phyloP scores from a whole-genome alignment of 2,797 vertebrate species.

The Eulemur albifrons region DNA sequence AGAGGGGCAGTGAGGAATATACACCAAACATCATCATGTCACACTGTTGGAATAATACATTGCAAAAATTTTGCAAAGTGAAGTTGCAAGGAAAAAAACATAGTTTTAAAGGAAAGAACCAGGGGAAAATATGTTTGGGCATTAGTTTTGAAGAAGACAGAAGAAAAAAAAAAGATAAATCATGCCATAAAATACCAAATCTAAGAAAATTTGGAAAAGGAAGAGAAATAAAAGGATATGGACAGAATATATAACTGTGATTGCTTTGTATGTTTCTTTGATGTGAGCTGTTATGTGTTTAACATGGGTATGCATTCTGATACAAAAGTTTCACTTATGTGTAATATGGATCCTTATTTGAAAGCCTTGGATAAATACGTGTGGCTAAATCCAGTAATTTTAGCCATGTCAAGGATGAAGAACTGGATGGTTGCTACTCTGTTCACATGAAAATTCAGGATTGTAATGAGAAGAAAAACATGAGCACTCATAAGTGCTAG shows the following conservation, averaged over 20 bases:
- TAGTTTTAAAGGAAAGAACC: neutral
- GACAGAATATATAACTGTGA: neutral
- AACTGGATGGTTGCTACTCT: neutral
- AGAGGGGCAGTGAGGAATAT: neutral
- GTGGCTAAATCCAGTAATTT: neutral
- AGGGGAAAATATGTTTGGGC: neutral
- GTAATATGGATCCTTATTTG: neutral
- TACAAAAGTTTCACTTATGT: neutral
- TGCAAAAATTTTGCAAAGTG: slow-evolving; percentile 8
- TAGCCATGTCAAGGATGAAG: neutral
- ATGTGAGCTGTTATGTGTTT: neutral
- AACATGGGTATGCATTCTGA: neutral
- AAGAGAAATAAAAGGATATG: neutral
- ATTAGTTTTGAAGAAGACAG: neutral
- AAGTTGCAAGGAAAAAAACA: neutral
- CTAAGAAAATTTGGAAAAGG: neutral
- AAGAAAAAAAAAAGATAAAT: neutral
- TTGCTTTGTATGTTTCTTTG: neutral
- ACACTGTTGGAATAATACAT: neutral
- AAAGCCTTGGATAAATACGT: neutral
- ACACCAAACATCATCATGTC: neutral
- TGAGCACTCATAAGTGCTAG: neutral
- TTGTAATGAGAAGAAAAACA: neutral
- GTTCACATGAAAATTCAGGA: neutral
- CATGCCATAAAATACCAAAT: neutral